Evolutionary conservation across 2,797 vertebrate species (phyloP), one percentile per base, ranked within the genome.

Genomic region (Carduelis carduelis): DNA sequence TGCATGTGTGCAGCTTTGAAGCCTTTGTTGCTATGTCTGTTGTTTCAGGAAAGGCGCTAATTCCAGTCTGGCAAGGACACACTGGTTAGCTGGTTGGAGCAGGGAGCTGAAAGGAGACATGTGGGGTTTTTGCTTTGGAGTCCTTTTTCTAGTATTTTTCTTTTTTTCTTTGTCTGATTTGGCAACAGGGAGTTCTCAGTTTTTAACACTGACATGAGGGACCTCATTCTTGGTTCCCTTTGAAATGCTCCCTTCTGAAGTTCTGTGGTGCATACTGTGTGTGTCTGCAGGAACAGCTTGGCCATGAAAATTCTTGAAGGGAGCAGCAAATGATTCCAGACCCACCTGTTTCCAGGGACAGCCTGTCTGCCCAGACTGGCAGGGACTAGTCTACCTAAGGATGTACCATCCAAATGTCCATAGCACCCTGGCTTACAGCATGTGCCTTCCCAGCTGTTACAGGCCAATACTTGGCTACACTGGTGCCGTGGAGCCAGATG

Each of bases 401-500:
- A 44, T 49, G 26, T 28, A 6, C 49, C 23, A 50, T 44, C 34
- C 41, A 66, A 46, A 18, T 0, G 0, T 55, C 60, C 21, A 3
- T 0, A 1, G 59, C 30, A 35, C 22, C 1, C 34, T 49, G 63
- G n/a, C 12, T 64, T 35, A 27, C 5, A 50, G 49, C 10, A 3
- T 4, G 21, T 46, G 30, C 55, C 27, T 61, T 81, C 39, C 27
- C 52, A 28, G 1, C 9, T 32, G 35, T 30, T 59, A 37, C 8
- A 50, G 35, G 43, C 19, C 55, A 50, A 2, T 5, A 0, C 8
- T 78, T 68, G 14, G 37, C 75, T 50, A 2, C 50, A 3, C 8
- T 1, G 1, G 27, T 0, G 0, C 61, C 0, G 0, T 32, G 59
- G 75, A 79, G n/a, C 19, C 50, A 46, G n/a, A 12, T 47, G 30